Percentiles rank a stretch among this genome's conserved stretches.
Evolutionary conservation across 2,888 invertebrate species (phyloP).

Genomic region (Zelleria hepariella): DNA sequence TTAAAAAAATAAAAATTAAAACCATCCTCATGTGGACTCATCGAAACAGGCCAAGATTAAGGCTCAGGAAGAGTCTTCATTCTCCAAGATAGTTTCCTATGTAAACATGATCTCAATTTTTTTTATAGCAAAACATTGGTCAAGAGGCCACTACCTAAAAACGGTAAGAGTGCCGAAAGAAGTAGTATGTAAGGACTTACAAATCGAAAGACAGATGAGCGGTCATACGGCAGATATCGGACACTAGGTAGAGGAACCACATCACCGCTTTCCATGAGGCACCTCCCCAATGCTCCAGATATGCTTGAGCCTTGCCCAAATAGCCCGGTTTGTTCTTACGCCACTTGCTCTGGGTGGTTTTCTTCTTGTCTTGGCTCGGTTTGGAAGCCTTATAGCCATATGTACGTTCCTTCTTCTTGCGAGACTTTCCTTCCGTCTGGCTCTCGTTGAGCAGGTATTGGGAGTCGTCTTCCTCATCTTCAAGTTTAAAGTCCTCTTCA

Average conservation of each 20-base stretch:
- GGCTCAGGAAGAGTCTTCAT: too few relatives aligned
- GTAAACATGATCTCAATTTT: too few relatives aligned
- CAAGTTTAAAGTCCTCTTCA: constrained; percentile 42
- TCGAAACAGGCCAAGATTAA: too few relatives aligned
- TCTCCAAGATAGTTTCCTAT: too few relatives aligned
- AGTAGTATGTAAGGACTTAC: too few relatives aligned
- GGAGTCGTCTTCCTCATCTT: constrained; percentile 37
- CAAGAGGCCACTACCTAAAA: too few relatives aligned
- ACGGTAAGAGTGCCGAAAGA: too few relatives aligned
- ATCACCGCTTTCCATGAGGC: constrained; percentile 75
- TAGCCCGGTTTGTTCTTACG: constrained; percentile 57
- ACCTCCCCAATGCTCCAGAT: constrained; percentile 69
- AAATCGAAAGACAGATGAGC: constrained; percentile 78
- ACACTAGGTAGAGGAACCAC: constrained; percentile 85
- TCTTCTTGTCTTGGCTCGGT: constrained; percentile 60
- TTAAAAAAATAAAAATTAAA: too few relatives aligned
- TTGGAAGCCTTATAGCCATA: constrained; percentile 44
- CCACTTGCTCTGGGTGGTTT: constrained; percentile 47
- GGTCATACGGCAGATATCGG: constrained; percentile 86
- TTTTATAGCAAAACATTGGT: too few relatives aligned
- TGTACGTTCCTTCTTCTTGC: constrained; percentile 60
- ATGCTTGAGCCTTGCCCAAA: constrained; percentile 53
- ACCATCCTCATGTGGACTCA: too few relatives aligned
- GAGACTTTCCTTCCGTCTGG: constrained; percentile 42
- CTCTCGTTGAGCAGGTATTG: constrained; percentile 50